phyloP scores from a whole-genome alignment of 2,888 invertebrate species.

The Meghimatium bilineatum region DNA sequence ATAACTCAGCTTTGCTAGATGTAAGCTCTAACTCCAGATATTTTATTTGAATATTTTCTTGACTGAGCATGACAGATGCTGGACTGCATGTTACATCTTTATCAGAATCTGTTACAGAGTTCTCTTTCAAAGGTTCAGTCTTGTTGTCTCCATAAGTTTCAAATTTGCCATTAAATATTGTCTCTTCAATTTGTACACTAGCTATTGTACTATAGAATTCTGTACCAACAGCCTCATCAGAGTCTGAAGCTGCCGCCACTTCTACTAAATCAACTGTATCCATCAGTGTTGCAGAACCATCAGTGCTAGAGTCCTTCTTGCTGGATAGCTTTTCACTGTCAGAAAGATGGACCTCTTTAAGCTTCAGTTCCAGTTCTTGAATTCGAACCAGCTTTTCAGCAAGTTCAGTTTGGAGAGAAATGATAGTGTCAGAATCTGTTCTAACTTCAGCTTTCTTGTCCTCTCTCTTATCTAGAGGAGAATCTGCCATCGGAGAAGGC shows the following conservation, averaged over 20 bases:
- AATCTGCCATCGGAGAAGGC: conserved; percentile 87
- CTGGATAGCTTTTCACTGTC: conserved; percentile 11
- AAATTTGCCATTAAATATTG: background rate
- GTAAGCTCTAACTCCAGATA: conserved; percentile 27
- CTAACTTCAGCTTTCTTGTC: conserved; percentile 79
- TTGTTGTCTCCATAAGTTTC: background rate
- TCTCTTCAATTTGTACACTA: background rate
- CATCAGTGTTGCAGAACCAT: conserved; percentile 28
- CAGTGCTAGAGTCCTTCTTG: conserved; percentile 10
- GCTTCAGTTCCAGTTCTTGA: conserved; percentile 32
- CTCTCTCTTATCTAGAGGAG: conserved; percentile 74
- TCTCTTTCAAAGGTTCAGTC: background rate
- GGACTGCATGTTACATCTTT: background rate
- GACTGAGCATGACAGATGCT: background rate
- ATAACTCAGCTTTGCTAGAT: background rate
- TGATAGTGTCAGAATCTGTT: conserved; percentile 7
- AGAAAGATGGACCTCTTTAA: conserved; percentile 18
- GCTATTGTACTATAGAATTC: background rate
- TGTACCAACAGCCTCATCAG: background rate
- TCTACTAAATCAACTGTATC: conserved; percentile 6
- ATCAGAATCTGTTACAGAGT: background rate
- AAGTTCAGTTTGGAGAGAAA: conserved; percentile 38
- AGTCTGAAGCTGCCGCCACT: background rate
- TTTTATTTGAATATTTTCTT: background rate
- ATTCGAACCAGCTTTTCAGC: conserved; percentile 29